Evolutionary conservation across 1,140 invertebrate species (phyloP).

Genomic region (Dinothrombium tinctorium): DNA sequence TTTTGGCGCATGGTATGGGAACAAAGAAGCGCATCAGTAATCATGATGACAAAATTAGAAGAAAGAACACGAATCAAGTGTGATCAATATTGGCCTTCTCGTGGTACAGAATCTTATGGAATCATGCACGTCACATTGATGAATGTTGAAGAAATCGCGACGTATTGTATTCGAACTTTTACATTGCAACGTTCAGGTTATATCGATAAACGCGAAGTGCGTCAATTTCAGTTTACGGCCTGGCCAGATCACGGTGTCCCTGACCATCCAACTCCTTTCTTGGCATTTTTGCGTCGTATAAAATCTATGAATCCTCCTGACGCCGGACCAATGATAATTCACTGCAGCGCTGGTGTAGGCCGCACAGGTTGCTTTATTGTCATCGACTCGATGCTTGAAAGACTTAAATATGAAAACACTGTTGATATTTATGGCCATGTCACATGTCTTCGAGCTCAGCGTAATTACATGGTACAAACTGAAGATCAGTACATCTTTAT

Average conservation of each 20-base stretch:
- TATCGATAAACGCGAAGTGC: constrained; percentile 68
- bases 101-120: constrained; percentile 81
- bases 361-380: constrained; percentile 51
- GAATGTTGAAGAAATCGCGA: constrained; percentile 84
- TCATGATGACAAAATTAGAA: constrained; percentile 95
- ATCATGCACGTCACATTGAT: constrained; percentile 71
- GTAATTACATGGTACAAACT: constrained; percentile 92
- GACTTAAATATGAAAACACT: constrained; percentile 80
- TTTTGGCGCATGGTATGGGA: constrained; percentile 99
- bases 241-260: constrained; percentile 99
- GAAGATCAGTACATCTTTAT: constrained; percentile 99
- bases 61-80: constrained; percentile 85
- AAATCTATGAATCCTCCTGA: constrained; percentile 66
- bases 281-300: constrained; percentile 85
- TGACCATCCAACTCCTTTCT: constrained; percentile 89
- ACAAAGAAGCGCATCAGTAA: constrained; percentile 67
- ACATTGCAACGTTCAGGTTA: constrained; percentile 38
- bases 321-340: constrained; percentile 75
- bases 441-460: constrained; percentile 79
- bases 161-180: constrained; percentile 92
- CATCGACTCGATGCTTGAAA: constrained; percentile 86
- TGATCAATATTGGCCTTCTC: constrained; percentile 88
- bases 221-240: constrained; percentile 93
- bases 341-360: constrained; percentile 33
- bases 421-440: constrained; percentile 98